A percentile compares a stretch with the other conserved stretches of the same genome.
These are phyloP conservation scores for Cygnus olor DNA, from an alignment of 2,797 vertebrate species.

Conservation along the genomic window DNA sequence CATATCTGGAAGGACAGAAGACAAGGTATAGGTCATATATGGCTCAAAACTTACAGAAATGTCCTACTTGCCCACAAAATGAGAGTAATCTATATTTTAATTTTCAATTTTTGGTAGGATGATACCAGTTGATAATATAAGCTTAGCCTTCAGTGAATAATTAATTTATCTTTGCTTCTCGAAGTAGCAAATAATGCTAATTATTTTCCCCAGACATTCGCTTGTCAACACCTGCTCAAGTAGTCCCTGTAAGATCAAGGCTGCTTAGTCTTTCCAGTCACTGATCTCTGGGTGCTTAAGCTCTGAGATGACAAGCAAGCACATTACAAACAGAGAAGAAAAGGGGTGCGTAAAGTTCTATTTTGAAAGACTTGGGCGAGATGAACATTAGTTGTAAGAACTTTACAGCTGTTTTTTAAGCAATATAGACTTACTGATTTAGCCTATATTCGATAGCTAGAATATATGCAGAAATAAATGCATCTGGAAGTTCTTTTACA, in stretches of 20 bases:
- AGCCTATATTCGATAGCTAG: background rate
- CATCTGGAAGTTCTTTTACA: background rate
- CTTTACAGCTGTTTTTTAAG: background rate
- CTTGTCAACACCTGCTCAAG: background rate
- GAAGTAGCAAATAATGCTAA: background rate
- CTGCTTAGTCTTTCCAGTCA: background rate
- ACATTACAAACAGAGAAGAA: background rate
- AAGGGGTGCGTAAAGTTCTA: fast-evolving
- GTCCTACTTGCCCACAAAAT: background rate
- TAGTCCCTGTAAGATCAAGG: background rate
- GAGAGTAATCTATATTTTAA: background rate
- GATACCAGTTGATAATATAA: background rate
- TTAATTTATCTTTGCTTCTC: background rate
- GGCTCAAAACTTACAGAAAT: background rate
- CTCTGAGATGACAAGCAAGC: background rate
- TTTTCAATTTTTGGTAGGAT: background rate
- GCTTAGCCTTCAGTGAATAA: background rate
- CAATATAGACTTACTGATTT: background rate
- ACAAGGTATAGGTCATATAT: background rate
- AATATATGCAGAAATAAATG: background rate
- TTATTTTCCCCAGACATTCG: background rate
- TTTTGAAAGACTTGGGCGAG: background rate
- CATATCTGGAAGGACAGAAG: background rate
- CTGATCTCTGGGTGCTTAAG: background rate
- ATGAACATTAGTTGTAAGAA: background rate